phyloP scores from a whole-genome alignment of 2,113 vertebrate genomes.

The Muscicapa adusta region DNA sequence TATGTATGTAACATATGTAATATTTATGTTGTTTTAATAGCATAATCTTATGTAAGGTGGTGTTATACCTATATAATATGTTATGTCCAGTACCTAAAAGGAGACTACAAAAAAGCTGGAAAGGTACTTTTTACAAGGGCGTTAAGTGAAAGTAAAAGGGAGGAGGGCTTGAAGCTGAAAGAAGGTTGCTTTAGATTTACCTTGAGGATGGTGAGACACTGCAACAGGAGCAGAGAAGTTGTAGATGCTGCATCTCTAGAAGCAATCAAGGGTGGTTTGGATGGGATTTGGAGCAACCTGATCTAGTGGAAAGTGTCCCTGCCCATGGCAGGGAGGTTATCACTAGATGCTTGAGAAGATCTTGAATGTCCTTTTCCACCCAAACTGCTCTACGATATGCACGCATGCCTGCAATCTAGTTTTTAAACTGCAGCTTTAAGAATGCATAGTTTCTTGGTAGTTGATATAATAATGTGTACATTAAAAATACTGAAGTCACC shows the following conservation, averaged over 20 bases:
- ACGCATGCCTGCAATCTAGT: background rate
- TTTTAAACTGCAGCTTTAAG: background rate
- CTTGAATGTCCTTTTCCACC: background rate
- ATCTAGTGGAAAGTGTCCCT: background rate
- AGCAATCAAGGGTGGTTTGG: background rate
- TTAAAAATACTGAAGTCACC: background rate
- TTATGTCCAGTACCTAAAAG: background rate
- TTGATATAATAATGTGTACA: background rate
- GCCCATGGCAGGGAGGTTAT: background rate
- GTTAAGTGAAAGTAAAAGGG: background rate
- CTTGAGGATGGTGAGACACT: background rate
- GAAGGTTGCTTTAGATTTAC: background rate
- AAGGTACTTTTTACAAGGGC: background rate
- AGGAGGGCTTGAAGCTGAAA: background rate
- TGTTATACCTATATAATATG: background rate
- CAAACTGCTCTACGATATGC: rapidly evolving
- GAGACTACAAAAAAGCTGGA: background rate
- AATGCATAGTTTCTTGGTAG: background rate
- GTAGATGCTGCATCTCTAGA: background rate
- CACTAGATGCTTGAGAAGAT: background rate
- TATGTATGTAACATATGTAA: background rate
- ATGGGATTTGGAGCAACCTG: background rate
- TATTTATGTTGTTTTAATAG: background rate
- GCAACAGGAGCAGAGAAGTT: background rate
- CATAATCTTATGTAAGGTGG: background rate